phyloP scores from a whole-genome alignment of 2,888 invertebrate genomes.

The Sipunculus nudus region DNA sequence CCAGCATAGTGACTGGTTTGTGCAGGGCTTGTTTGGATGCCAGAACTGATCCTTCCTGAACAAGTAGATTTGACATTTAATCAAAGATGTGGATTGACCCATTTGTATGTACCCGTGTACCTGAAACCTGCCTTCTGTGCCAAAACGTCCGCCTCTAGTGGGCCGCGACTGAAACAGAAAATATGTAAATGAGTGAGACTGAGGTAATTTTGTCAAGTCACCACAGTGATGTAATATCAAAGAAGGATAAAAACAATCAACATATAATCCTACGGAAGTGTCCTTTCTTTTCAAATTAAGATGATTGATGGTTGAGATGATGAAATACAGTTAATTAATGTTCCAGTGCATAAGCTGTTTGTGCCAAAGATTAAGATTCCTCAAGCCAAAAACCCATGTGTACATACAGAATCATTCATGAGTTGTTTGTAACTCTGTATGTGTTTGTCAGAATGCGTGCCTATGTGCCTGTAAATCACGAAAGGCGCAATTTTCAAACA shows the following conservation, averaged over 20 bases:
- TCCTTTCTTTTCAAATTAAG: background rate
- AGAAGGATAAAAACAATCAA: background rate
- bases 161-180: conserved; percentile 83
- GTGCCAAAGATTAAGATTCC: background rate
- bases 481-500: too few species aligned
- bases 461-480: too few species aligned
- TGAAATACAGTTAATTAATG: background rate
- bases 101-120: conserved; percentile 97
- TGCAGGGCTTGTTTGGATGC: too few species aligned
- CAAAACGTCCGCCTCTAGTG: conserved; percentile 86
- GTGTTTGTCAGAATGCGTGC: too few species aligned
- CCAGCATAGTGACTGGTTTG: too few species aligned
- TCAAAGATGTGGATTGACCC: conserved; percentile 72
- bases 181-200: background rate
- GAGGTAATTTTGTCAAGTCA: background rate
- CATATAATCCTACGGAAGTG: background rate
- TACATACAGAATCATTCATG: too few species aligned
- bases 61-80: too few species aligned
- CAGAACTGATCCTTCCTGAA: too few species aligned
- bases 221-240: background rate
- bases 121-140: conserved; percentile 83
- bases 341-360: background rate
- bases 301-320: background rate
- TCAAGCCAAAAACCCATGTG: too few species aligned
- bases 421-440: too few species aligned